Percentiles rank a stretch among this genome's conserved stretches.
These are phyloP conservation scores for Pteropus rufus DNA, from an alignment of 2,797 vertebrate species.

Conservation along the genomic window DNA sequence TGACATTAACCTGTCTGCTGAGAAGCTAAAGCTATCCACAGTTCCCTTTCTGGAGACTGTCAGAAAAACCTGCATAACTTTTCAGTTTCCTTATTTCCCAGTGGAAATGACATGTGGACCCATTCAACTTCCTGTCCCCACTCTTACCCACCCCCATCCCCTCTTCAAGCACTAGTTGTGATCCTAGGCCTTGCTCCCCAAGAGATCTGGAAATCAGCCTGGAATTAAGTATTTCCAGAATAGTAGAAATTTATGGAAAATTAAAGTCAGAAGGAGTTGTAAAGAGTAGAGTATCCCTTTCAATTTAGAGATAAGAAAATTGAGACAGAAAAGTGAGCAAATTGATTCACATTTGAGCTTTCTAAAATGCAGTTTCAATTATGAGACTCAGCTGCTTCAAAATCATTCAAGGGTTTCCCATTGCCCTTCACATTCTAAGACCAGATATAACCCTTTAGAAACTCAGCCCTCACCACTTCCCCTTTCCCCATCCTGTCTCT, in stretches of 20 bases:
- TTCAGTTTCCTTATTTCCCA: background rate
- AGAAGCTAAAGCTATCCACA: background rate
- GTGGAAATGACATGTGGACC: background rate
- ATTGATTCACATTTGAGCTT: slow-evolving; percentile 29
- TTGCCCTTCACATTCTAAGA: background rate
- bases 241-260: background rate
- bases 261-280: background rate
- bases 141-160: background rate
- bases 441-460: background rate
- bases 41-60: background rate
- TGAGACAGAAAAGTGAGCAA: slow-evolving; percentile 7
- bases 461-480: background rate
- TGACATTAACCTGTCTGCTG: background rate
- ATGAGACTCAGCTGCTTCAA: background rate
- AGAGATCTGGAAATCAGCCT: slow-evolving; percentile 12
- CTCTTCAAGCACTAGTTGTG: background rate
- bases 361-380: slow-evolving; percentile 49
- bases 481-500: background rate
- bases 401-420: background rate
- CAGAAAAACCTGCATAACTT: background rate
- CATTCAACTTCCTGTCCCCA: background rate
- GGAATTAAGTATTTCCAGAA: background rate
- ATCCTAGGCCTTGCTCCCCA: background rate
- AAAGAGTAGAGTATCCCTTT: background rate
- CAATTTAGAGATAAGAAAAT: slow-evolving; percentile 36